These are phyloP conservation scores for Arbacia lixula DNA, from an alignment of 53 echinoderm and acorn worm genomes.

Conservation along the genomic window DNA sequence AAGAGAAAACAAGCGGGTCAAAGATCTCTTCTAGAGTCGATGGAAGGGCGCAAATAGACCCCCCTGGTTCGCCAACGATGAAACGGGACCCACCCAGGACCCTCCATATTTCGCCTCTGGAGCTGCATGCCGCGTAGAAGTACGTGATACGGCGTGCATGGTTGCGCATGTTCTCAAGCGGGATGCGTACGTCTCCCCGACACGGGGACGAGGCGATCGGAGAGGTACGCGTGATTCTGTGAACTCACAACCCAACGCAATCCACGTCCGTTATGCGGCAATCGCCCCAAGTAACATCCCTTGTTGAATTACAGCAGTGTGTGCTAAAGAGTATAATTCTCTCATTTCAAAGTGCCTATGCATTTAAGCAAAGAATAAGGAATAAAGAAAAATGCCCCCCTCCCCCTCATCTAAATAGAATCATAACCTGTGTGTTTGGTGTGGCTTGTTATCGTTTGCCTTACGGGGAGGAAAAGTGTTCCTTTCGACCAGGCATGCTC, in stretches of 20 bases:
- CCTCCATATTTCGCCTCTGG: constrained; percentile 25
- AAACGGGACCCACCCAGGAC: constrained; percentile 42
- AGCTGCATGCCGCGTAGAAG: not conserved
- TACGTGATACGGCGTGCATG: constrained; percentile 25
- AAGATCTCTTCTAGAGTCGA: too few species aligned
- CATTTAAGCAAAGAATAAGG: too few species aligned
- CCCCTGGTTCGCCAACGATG: constrained; percentile 14
- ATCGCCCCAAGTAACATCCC: not conserved
- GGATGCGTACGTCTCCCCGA: constrained; percentile 10
- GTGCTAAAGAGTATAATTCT: constrained; percentile 21
- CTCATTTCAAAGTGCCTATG: not conserved
- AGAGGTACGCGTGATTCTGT: constrained; percentile 17
- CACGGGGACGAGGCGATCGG: constrained; percentile 11
- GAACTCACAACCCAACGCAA: constrained; percentile 30
- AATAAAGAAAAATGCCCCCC: constrained; percentile 13
- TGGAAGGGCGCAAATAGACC: too few species aligned
- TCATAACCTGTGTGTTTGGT: constrained; percentile 13
- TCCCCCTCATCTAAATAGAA: constrained; percentile 24
- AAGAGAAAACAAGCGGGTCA: too few species aligned
- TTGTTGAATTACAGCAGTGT: constrained; percentile 27
- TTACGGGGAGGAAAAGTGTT: not conserved
- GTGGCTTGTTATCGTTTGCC: constrained; percentile 40
- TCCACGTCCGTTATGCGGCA: constrained; percentile 14
- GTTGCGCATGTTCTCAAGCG: constrained; percentile 12
- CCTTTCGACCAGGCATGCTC: not conserved